Evolutionary conservation across 2,797 vertebrate genomes (phyloP), one percentile per base, ranked within the genome.

Genomic region (Bradypus variegatus): DNA sequence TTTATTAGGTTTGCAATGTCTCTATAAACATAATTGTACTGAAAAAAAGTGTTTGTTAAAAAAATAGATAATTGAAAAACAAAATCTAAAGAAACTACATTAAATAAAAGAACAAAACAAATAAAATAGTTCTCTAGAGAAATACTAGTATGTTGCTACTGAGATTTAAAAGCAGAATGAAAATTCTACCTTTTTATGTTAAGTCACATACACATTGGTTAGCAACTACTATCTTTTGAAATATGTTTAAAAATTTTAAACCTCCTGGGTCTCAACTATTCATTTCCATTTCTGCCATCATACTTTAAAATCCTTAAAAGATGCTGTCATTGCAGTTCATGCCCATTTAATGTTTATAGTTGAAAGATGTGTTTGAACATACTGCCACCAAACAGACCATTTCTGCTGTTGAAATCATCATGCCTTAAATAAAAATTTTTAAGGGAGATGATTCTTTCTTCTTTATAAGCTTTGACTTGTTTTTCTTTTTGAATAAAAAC

Each of bases 291-390:
- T 91, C 48, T 64, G 15, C 38, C 65, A 75, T 36, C 65, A 73
- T 85, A 80, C 11, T 89, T 94, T 60, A 87, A 93, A 91, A 86
- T 62, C 33, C n/a, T 69, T 90, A 78, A 88, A 90, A 50, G 50
- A 85, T 82, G 18, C 38, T 86, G 53, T 69, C 65, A 70, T 50
- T 79, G 45, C 16, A 76, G 21, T 88, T 67, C 58, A 92, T 78
- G 45, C 27, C 25, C 69, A 92, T 50, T 87, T 82, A 70, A 67
- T 85, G 36, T 89, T 92, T 88, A 70, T 89, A 94, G 65, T 67
- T 90, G 27, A 93, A 89, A 70, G 16, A 65, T 70, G 38, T 62
- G 55, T 91, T 82, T 89, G 16, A 88, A 86, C 23, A 69, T 33
- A 41, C 33, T 84, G n/a, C 64, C 48, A 75, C n/a, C 38, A 72